These are phyloP conservation scores for Chascanopsetta lugubris DNA, from an alignment of 2,113 vertebrate species.

Conservation along the genomic window DNA sequence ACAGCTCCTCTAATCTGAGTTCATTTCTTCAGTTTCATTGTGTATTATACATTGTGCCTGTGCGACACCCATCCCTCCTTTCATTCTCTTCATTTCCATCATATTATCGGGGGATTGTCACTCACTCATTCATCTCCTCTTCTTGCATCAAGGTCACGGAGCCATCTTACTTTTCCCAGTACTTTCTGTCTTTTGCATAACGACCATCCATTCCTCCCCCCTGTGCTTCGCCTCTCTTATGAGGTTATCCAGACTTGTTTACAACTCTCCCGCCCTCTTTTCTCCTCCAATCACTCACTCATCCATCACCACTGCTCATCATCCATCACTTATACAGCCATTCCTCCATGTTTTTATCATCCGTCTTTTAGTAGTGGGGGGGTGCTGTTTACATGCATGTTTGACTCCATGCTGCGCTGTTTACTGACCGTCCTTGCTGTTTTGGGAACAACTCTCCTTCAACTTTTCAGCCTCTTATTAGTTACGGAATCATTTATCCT, in stretches of 20 bases:
- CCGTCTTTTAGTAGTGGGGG: slow-evolving; percentile 45
- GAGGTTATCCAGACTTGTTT: slow-evolving; percentile 61
- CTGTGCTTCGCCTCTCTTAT: slow-evolving; percentile 37
- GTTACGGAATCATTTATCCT: slow-evolving; percentile 31
- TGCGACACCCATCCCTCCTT: background rate
- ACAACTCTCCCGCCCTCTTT: slow-evolving; percentile 47
- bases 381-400: slow-evolving; percentile 45
- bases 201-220: slow-evolving; percentile 34
- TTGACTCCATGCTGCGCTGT: slow-evolving; percentile 44
- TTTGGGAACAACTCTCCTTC: slow-evolving; percentile 45
- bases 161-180: slow-evolving; percentile 33
- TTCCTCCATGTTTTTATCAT: slow-evolving; percentile 57
- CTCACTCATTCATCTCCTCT: slow-evolving; percentile 14
- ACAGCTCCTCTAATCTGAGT: too few species aligned
- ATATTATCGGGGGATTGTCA: background rate
- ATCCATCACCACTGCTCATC: slow-evolving; percentile 55
- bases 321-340: slow-evolving; percentile 57
- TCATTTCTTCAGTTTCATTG: slow-evolving; percentile 11
- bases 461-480: slow-evolving; percentile 47
- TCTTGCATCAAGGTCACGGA: slow-evolving; percentile 42
- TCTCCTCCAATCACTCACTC: slow-evolving; percentile 55
- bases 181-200: slow-evolving; percentile 46
- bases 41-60: slow-evolving; percentile 9
- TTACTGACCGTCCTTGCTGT: slow-evolving; percentile 54
- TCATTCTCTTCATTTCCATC: slow-evolving; percentile 12